Conservation (phyloP, 2,113 vertebrate genomes). For the Zapus hudsonius region DNA sequence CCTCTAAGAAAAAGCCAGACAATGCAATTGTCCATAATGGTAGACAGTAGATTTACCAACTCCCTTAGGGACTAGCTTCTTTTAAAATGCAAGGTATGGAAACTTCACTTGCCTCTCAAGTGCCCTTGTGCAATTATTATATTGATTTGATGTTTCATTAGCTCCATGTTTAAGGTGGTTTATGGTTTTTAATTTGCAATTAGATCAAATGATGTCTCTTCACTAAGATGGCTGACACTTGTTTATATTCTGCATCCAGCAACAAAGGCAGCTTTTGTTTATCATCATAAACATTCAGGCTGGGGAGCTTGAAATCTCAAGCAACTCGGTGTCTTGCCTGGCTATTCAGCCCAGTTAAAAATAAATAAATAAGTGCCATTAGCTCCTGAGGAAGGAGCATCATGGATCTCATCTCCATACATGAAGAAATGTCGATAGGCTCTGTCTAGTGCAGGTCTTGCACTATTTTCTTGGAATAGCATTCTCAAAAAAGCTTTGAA, state of each 20-base stretch:
- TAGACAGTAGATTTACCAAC: constrained; percentile 52
- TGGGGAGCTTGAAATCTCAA: constrained; percentile 66
- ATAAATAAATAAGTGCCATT: no score
- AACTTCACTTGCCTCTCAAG: constrained; percentile 52
- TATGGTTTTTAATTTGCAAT: constrained; percentile 88
- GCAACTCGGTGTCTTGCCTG: constrained; percentile 65
- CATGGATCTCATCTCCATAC: no score
- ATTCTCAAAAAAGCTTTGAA: background rate
- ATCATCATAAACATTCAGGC: constrained; percentile 76
- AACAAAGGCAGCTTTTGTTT: constrained; percentile 82
- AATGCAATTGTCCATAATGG: constrained; percentile 22
- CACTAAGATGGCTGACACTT: constrained; percentile 79
- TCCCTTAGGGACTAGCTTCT: constrained; percentile 71
- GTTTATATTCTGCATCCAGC: constrained; percentile 78
- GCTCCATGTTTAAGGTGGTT: constrained; percentile 81
- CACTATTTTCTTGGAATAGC: background rate
- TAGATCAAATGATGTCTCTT: constrained; percentile 83
- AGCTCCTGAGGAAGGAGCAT: no score
- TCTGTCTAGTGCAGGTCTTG: no score
- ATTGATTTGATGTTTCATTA: constrained; percentile 85
- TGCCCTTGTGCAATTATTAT: constrained; percentile 81
- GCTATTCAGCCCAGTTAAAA: constrained; percentile 50
- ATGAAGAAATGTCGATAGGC: no score
- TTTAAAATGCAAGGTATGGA: constrained; percentile 74
- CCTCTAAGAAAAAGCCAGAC: constrained; percentile 25